Base-by-base conservation (phyloP, 2,888 invertebrate genomes). In the Alcis repandata region DNA sequence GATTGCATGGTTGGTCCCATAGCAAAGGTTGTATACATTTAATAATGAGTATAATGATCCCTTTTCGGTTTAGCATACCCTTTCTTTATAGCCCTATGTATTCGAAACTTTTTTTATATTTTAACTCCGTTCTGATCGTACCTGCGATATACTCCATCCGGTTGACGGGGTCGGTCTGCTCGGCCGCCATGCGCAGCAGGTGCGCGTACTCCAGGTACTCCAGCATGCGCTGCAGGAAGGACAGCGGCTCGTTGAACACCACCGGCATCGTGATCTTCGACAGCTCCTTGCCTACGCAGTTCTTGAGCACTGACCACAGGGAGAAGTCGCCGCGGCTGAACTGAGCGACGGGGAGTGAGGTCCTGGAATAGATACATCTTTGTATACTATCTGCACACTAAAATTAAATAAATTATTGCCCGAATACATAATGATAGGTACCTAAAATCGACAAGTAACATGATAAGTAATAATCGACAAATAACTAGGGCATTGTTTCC, bases 211-310 rank as follows among this genome's bases (percentile, higher is more conserved):
- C 98, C 95, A 99, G 95, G 83, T 98, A 98, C 91, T 99, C 99
- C 43, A 98, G 96, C 92, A 99, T 96, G 66, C 99, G 94, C 94
- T 99, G 98, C 43, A 99, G 95, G 91, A 99, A 98, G 78, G 98
- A 98, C 69, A 99, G 94, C 10, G 99, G 99, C 90, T 99, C 99
- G 92, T 99, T 99, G 94, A 99, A 98, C 74, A 97, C 96, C 72
- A 99, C 98, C 69, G 99, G 99, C 98, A 99, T 98, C 40, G 98
- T 97, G 89, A 98, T 98, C 94, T 98, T 98, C 85, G 98, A 98
- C 75, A 99, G 94, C 91, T 99, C 98, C 94, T 97, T 97, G 81
- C 97, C 97, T 76, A 98, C 97, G 89, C 97, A 97, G 91, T 97
- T 97, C 94, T 98, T 98, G 80, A 98, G 94, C 74, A 98, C 97